Evolutionary conservation across 92 coral and sea anemone genomes (phyloP), one percentile per base, ranked within the genome.

Genomic region (Epizoanthus scotinus): DNA sequence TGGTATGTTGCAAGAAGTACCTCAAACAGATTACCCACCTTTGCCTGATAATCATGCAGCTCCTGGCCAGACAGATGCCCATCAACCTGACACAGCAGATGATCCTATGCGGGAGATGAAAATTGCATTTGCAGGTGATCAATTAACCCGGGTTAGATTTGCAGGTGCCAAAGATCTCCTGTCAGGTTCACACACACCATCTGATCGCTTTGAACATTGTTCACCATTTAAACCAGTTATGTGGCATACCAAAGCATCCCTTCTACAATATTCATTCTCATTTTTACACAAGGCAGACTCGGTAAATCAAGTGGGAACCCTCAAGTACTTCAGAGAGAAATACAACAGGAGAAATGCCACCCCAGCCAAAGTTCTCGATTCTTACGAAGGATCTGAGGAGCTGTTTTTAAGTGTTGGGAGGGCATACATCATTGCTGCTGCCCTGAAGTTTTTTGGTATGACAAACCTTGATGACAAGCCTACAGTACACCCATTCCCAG

Each of bases 271-370:
- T 52, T 87, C 90, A 17, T 92, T 85, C 60, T 87, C 97, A 57
- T 85, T 87, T 62, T 91, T 89, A 3, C 70, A 91, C 89, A 89
- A 89, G 56, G 78, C 90, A 69, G 93, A 89, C 6, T 84, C 91
- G 47, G 91, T 90, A 14, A 78, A 84, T 74, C 88, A 86, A 85
- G 84, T 89, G 78, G 90, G 91, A 3, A 87, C 93, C 26, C 75
- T 92, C 12, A 89, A 91, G 67, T 91, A 89, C 70, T 86, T 91
- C 77, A 86, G 93, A 50, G 95, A 91, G 61, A 92, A 92, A 70
- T 86, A 13, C 60, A 92, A 92, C 70, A 53, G 95, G 0, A 19
- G 82, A 7, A 91, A 91, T 83, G 89, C 81, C 8, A 91, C 92
- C 62, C 95, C 91, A 22, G 81, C 92, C 49, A 91, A 92, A 86